phyloP scores from a whole-genome alignment of 2,113 vertebrate species.

The Murina feae region DNA sequence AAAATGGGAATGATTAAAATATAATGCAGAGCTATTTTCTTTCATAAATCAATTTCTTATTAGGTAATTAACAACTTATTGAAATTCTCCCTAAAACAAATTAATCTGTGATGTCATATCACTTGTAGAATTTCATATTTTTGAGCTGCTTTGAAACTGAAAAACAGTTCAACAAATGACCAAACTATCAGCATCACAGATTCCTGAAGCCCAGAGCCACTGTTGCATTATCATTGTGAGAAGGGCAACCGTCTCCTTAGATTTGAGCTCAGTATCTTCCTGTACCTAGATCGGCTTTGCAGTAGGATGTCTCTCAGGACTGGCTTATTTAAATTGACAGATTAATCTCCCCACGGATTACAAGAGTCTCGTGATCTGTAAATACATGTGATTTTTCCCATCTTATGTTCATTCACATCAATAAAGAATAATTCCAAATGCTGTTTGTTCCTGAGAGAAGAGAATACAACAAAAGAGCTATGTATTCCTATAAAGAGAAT shows the following conservation, averaged over 20 bases:
- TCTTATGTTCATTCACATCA: slow-evolving; percentile 8
- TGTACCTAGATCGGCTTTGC: background rate
- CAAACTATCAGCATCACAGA: background rate
- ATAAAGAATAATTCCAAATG: slow-evolving; percentile 29
- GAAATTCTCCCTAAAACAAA: background rate
- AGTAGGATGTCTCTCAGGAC: background rate
- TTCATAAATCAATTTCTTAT: background rate
- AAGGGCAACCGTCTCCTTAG: background rate
- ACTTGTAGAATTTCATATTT: background rate
- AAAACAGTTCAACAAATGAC: background rate
- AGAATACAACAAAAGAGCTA: background rate
- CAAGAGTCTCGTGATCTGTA: slow-evolving; percentile 12
- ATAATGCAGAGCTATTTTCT: background rate
- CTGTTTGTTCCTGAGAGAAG: background rate
- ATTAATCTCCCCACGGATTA: slow-evolving; percentile 10
- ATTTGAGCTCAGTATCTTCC: background rate
- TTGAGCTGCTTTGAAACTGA: background rate
- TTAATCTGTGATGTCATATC: background rate
- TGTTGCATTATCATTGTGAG: background rate
- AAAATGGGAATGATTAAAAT: background rate
- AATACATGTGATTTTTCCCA: slow-evolving; percentile 33
- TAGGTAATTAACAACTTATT: background rate
- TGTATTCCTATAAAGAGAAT: background rate
- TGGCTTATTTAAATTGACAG: slow-evolving; percentile 38
- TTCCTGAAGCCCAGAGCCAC: background rate